Evolutionary conservation across 1,140 invertebrate species (phyloP).

Genomic region (Apolygus lucorum): DNA sequence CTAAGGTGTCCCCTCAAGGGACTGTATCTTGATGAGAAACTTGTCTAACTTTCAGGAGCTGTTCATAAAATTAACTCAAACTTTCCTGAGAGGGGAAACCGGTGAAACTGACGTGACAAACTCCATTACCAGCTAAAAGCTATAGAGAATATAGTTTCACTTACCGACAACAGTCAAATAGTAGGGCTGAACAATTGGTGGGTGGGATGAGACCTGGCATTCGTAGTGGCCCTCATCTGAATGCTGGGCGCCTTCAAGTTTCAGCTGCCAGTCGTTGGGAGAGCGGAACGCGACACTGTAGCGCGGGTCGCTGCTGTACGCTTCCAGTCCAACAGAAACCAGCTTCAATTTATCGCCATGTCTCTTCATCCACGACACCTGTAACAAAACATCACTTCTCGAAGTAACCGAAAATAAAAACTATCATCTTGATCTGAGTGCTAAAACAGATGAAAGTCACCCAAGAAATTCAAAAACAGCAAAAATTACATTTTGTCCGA

Average conservation of each 20-base stretch:
- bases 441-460: too few relatives aligned
- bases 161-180: slow-evolving; percentile 74
- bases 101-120: slow-evolving; percentile 1
- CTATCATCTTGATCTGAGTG: not conserved
- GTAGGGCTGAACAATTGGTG: slow-evolving; percentile 74
- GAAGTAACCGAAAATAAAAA: not conserved
- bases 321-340: slow-evolving; percentile 64
- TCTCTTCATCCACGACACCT: slow-evolving; percentile 70
- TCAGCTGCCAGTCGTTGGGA: slow-evolving; percentile 65
- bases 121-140: too few relatives aligned
- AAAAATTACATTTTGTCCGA: too few relatives aligned
- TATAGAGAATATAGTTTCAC: too few relatives aligned
- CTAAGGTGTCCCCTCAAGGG: too few relatives aligned
- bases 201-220: slow-evolving; percentile 81
- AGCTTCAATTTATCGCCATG: slow-evolving; percentile 62
- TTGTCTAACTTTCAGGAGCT: too few relatives aligned
- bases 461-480: too few relatives aligned
- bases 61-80: too few relatives aligned
- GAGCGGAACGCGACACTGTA: slow-evolving; percentile 29
- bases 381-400: slow-evolving; percentile 22
- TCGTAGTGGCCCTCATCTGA: slow-evolving; percentile 74
- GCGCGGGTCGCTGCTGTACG: slow-evolving; percentile 60
- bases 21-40: too few relatives aligned
- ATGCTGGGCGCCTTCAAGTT: slow-evolving; percentile 71
- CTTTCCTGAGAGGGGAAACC: not conserved